Percentiles rank a stretch among this genome's conserved stretches.
Evolutionary conservation across 2,888 invertebrate genomes (phyloP).

Genomic region (Cantharis nigra): DNA sequence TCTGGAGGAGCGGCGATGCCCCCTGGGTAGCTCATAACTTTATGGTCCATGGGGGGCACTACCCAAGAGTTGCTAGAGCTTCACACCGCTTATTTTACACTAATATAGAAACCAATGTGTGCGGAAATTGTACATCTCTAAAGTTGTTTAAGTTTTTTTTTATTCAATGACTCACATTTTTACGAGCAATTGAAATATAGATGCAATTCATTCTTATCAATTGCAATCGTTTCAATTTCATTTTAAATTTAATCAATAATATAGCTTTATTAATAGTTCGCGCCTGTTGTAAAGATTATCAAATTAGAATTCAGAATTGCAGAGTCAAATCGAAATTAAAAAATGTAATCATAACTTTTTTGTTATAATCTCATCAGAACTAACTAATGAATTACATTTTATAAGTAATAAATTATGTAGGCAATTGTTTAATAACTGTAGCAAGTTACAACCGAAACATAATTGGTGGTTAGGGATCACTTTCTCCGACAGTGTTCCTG

Average conservation of each 20-base stretch:
- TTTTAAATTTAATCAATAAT: not conserved
- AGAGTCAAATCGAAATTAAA: not conserved
- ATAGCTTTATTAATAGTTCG: not conserved
- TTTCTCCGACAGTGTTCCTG: too few species aligned
- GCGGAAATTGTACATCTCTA: constrained; percentile 19
- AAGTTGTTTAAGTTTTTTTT: not conserved
- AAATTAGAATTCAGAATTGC: not conserved
- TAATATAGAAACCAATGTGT: constrained; percentile 22
- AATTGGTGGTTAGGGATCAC: not conserved
- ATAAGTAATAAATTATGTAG: not conserved
- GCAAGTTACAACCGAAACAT: not conserved
- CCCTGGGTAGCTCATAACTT: constrained; percentile 28
- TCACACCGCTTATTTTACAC: constrained; percentile 23
- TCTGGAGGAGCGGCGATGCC: constrained; percentile 24
- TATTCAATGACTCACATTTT: constrained; percentile 1
- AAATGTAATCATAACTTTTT: not conserved
- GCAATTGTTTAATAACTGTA: not conserved
- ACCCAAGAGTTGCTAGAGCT: constrained; percentile 22
- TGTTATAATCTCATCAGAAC: not conserved
- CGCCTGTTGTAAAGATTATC: not conserved
- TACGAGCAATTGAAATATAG: constrained; percentile 12
- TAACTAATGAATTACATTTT: not conserved
- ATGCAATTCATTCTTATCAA: constrained; percentile 12
- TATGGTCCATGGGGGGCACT: constrained; percentile 22
- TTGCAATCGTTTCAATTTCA: constrained; percentile 2